Base-by-base conservation (phyloP, 2,797 vertebrate genomes). In the Nasua narica region DNA sequence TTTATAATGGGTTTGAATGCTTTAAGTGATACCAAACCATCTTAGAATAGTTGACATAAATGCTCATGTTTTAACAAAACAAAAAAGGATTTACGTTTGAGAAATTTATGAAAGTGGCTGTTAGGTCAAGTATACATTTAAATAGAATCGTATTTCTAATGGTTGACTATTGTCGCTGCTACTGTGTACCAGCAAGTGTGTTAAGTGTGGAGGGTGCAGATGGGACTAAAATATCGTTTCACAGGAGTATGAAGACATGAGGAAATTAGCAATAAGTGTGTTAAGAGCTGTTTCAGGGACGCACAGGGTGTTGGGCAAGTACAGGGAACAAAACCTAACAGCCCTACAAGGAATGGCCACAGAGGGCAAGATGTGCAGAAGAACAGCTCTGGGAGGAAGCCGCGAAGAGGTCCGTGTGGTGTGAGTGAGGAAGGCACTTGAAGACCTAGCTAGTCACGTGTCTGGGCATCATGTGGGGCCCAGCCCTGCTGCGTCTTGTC, bases 51-150 rank as follows among this genome's bases (percentile, higher is more conserved):
- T 60, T 86, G 69, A 69, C 48, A n/a, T 40, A 60, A 35, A 79
- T 88, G 94, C 46, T 95, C 19, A 84, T 62, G 2, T 83, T 84
- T 96, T 92, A 92, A 91, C 29, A 78, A 90, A 95, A 82, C 12
- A 93, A 48, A 56, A 90, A 84, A 69, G 4, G 16, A 69, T 43
- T 65, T 87, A 11, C 65, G 29, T 96, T 93, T 90, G 46, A 58
- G 25, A 94, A 91, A 89, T 90, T 74, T 89, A 43, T 43, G 18
- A 65, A 89, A 25, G 19, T 94, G 32, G 29, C 23, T 78, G 4
- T 58, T 65, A 70, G 72, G 7, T 23, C 54, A 83, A 88, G 27
- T 35, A 60, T 67, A 14, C 29, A 93, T 93, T 43, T 67, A 86
- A 91, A 32, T 50, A 72, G 37, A 90, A 52, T 81, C 9, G 27